These are phyloP conservation scores for Sesamia nonagrioides DNA, from an alignment of 1,140 invertebrate genomes.

Conservation along the genomic window DNA sequence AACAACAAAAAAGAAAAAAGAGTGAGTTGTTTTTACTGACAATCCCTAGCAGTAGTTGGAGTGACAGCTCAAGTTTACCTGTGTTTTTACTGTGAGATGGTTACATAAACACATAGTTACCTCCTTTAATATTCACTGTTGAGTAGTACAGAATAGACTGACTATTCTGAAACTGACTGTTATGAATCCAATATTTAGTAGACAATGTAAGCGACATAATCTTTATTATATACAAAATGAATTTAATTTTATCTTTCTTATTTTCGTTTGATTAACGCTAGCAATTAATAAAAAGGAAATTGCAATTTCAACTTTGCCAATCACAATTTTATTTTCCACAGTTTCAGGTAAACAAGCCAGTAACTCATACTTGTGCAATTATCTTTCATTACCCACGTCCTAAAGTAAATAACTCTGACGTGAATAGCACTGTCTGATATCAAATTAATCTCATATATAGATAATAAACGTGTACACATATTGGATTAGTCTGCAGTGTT, in stretches of 20 bases:
- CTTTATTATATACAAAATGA: neutral
- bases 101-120: neutral
- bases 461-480: neutral
- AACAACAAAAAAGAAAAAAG: too few species aligned
- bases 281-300: conserved; percentile 27
- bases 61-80: too few species aligned
- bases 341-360: conserved; percentile 16
- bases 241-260: neutral
- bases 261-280: too few species aligned
- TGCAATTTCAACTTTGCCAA: conserved; percentile 1
- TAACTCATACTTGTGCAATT: conserved; percentile 24
- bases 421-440: conserved; percentile 16
- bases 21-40: too few species aligned
- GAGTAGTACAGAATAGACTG: too few species aligned
- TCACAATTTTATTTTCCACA: conserved; percentile 8
- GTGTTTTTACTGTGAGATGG: too few species aligned
- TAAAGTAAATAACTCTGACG: conserved; percentile 29
- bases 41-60: too few species aligned
- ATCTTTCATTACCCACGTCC: conserved; percentile 20
- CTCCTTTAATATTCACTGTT: neutral
- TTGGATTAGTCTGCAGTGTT: neutral
- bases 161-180: neutral
- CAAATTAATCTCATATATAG: conserved; percentile 7
- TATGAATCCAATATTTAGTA: neutral
- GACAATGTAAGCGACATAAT: neutral